These are phyloP conservation scores for Netelia virgata DNA, from an alignment of 2,888 invertebrate species.

Conservation along the genomic window DNA sequence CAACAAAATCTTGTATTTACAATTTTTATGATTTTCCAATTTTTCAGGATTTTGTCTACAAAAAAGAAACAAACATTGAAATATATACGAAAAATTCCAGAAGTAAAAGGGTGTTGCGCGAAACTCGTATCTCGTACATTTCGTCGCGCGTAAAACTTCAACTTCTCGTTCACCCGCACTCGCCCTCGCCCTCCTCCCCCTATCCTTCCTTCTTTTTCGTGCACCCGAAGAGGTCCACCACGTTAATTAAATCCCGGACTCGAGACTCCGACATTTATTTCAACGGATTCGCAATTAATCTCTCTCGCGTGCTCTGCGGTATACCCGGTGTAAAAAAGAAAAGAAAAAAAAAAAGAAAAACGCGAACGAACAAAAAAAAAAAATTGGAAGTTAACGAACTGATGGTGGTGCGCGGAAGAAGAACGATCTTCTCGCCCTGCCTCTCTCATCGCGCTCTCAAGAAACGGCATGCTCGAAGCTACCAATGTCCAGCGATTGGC, in stretches of 20 bases:
- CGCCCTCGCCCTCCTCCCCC: neutral
- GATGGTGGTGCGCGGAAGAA: constrained; percentile 24
- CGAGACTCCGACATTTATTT: constrained; percentile 63
- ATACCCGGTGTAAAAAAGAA: constrained; percentile 8
- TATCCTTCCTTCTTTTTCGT: constrained; percentile 1
- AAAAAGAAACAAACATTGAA: neutral
- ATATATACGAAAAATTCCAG: no score
- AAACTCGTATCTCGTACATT: constrained; percentile 9
- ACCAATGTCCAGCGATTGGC: neutral
- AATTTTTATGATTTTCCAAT: no score
- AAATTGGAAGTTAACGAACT: constrained; percentile 55
- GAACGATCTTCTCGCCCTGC: constrained; percentile 20
- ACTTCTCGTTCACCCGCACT: neutral
- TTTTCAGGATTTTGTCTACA: no score
- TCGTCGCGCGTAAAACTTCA: constrained; percentile 34
- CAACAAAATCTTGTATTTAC: no score
- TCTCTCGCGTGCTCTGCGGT: constrained; percentile 56
- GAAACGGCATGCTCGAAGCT: constrained; percentile 6
- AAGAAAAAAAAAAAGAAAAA: constrained; percentile 8
- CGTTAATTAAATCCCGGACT: constrained; percentile 64
- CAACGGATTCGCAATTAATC: constrained; percentile 67
- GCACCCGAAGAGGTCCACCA: constrained; percentile 35
- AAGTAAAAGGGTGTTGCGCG: neutral
- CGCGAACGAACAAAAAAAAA: neutral
- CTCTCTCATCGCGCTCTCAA: constrained; percentile 32